phyloP scores from a whole-genome alignment of 2,888 invertebrate species.

The Melanophora roralis region DNA sequence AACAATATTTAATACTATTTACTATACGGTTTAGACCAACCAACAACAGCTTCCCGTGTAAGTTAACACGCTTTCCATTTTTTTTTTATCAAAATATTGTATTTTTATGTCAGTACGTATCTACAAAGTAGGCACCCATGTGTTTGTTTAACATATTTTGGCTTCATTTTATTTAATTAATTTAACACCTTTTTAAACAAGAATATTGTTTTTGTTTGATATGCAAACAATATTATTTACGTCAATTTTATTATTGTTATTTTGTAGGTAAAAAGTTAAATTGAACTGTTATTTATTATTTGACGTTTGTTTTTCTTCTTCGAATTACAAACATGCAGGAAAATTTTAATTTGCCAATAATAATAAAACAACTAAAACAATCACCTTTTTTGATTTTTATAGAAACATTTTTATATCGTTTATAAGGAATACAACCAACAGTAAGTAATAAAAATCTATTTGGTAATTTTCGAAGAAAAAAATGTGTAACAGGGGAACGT shows the following conservation, averaged over 20 bases:
- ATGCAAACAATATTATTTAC: slow-evolving; percentile 39
- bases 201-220: background rate
- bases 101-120: background rate
- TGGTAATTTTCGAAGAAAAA: too few species aligned
- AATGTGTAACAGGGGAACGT: too few species aligned
- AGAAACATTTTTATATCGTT: too few species aligned
- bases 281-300: too few species aligned
- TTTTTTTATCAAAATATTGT: background rate
- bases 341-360: too few species aligned
- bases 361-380: too few species aligned
- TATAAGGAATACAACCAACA: too few species aligned
- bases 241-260: slow-evolving; percentile 44
- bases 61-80: background rate
- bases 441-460: too few species aligned
- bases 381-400: too few species aligned
- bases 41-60: background rate
- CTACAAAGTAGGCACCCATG: too few species aligned
- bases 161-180: slow-evolving; percentile 7
- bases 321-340: too few species aligned
- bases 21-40: background rate
- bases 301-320: background rate
- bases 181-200: slow-evolving; percentile 14
- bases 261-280: background rate
- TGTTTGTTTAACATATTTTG: background rate
- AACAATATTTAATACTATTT: slow-evolving; percentile 20